Percentiles rank a stretch among this genome's conserved stretches.
Evolutionary conservation across 2,113 vertebrate species (phyloP).

Genomic region (Pandion haliaetus): DNA sequence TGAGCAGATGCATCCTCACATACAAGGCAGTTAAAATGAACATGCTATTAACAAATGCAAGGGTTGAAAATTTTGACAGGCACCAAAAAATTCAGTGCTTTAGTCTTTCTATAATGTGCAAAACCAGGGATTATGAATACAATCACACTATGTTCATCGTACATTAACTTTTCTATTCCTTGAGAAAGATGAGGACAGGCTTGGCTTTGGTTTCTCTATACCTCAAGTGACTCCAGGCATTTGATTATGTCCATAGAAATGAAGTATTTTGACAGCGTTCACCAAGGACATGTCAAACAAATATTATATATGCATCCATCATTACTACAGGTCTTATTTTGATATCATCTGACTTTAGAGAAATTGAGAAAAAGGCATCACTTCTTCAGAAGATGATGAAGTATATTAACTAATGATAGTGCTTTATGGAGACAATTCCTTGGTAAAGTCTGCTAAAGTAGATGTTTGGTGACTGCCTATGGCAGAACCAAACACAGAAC

Average conservation of each 20-base stretch:
- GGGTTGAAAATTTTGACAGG: neutral
- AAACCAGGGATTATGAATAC: neutral
- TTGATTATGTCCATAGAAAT: neutral
- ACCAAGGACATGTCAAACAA: neutral
- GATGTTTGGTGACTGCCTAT: neutral
- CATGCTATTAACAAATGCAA: neutral
- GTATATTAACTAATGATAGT: neutral
- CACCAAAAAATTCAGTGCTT: neutral
- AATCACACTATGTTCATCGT: neutral
- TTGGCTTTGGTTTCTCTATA: neutral
- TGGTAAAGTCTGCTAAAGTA: neutral
- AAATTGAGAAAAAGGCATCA: neutral
- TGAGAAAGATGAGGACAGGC: neutral
- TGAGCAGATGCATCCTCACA: neutral
- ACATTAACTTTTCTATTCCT: neutral
- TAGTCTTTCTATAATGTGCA: neutral
- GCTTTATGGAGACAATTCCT: neutral
- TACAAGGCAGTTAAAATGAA: neutral
- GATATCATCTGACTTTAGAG: neutral
- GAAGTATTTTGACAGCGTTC: neutral
- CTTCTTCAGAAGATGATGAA: neutral
- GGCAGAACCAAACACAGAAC: neutral
- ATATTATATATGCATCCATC: neutral
- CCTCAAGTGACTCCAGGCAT: neutral
- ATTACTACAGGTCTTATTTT: neutral